Conservation (phyloP, 2,113 vertebrate genomes). For the Gallinago undulata region DNA sequence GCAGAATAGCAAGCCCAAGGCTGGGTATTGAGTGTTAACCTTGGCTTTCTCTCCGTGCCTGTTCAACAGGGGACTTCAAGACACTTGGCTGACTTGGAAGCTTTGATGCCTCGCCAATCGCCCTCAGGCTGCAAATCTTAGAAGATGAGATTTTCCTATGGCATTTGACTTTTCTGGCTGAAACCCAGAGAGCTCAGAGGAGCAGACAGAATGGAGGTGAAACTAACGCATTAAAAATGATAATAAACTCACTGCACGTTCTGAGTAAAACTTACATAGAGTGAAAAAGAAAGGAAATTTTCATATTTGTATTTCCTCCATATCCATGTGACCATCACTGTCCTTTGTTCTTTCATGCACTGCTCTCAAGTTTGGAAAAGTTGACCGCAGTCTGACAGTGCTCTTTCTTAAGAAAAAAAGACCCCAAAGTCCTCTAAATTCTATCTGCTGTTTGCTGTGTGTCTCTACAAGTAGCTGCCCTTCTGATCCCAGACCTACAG, state of each 20-base stretch:
- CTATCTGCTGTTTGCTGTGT: neutral
- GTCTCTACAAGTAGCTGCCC: neutral
- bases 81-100: neutral
- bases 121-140: neutral
- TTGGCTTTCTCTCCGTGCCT: neutral
- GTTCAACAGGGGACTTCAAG: neutral
- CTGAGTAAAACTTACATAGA: neutral
- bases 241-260: neutral
- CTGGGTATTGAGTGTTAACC: neutral
- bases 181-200: neutral
- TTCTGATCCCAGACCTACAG: neutral
- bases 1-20: neutral
- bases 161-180: conserved; percentile 11
- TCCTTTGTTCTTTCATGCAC: neutral
- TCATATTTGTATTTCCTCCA: neutral
- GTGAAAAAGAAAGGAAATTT: neutral
- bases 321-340: rapidly evolving
- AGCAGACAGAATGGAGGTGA: neutral
- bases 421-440: neutral
- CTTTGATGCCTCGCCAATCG: neutral
- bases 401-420: neutral
- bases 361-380: neutral
- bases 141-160: conserved; percentile 8
- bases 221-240: neutral
- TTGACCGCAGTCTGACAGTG: neutral